Evolutionary conservation across 2,888 invertebrate species (phyloP), one percentile per base, ranked within the genome.

Genomic region (Leucania comma): DNA sequence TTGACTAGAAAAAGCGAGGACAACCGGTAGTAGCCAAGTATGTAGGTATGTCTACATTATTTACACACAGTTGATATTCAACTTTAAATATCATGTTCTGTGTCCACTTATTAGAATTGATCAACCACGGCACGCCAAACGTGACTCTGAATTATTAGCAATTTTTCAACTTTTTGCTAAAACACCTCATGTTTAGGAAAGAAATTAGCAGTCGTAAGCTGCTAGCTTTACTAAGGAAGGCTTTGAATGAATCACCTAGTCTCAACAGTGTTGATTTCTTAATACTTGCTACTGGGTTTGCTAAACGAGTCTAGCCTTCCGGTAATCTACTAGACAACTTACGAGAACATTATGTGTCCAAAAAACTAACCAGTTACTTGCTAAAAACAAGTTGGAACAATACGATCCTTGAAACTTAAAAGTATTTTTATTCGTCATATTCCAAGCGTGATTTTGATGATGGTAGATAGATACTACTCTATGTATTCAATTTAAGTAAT

Each of bases 1-100:
- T 68, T 56, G 38, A 17, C n/a, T 57, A 65, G 56, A 64, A 74
- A 61, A 68, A 68, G 61, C 77, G 77, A 77, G 80, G 81, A 72
- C 81, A 78, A 76, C 81, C 77, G 61, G 64, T 68, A 70, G 65
- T 66, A 10, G 38, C 12, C 56, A 38, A 57, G 32, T 54, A 60
- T 51, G 59, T 46, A 38, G 51, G 26, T 51, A 57, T 61, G 35
- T 61, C 38, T 63, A 60, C 32, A 62, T 57, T 67, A 68, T 68
- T 61, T 48, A 61, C 35, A 68, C 76, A 71, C 51, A 67, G 63
- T 64, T 75, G 56, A 66, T 53, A 61, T 68, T 64, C 67, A 61
- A 76, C 64, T 80, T 76, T 54, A 58, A 80, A 66, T 80, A 80
- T 63, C 64, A 57, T 60, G n/a, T 26, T 50, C 26, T 59, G 38